A percentile compares a stretch with the other conserved stretches of the same genome.
Evolutionary conservation across 2,888 invertebrate species (phyloP).

Genomic region (Ptychoptera contaminata): DNA sequence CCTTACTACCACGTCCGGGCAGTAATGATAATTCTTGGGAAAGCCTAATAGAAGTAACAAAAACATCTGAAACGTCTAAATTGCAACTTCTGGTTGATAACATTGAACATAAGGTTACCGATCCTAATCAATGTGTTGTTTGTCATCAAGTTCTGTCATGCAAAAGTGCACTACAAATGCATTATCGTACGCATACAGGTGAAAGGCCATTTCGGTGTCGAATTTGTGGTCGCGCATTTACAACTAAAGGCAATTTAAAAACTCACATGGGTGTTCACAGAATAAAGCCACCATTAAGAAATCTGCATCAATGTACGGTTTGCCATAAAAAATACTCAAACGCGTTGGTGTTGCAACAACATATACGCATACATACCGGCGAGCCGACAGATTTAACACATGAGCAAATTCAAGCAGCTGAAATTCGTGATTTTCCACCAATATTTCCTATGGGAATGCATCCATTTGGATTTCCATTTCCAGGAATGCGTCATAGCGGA

Average conservation of each 20-base stretch:
- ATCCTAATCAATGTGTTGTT: conserved; percentile 97
- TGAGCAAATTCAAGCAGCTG: conserved; percentile 75
- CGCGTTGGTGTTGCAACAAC: conserved; percentile 84
- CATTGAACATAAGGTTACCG: conserved; percentile 84
- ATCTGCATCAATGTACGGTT: conserved; percentile 91
- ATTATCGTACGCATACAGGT: conserved; percentile 51
- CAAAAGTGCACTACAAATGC: conserved; percentile 96
- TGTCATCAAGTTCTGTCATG: conserved; percentile 93
- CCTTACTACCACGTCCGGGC: conserved; percentile 57
- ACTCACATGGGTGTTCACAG: conserved; percentile 99
- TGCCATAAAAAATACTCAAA: conserved; percentile 97
- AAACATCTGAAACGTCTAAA: conserved; percentile 87
- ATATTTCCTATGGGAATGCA: conserved; percentile 26
- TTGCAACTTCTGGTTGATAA: conserved; percentile 95
- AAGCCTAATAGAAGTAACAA: conserved; percentile 79
- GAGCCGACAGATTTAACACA: conserved; percentile 73
- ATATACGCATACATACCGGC: conserved; percentile 84
- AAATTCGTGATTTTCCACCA: conserved; percentile 58
- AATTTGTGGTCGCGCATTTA: conserved; percentile 93
- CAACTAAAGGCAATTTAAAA: conserved; percentile 96
- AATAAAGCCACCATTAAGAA: conserved; percentile 82
- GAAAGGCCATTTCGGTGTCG: conserved; percentile 81
- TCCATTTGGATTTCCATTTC: conserved; percentile 23
- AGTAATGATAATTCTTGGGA: conserved; percentile 96
- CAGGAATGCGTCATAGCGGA: conserved; percentile 13